Base-by-base conservation (phyloP, 2,797 vertebrate genomes). In the Carduelis carduelis region DNA sequence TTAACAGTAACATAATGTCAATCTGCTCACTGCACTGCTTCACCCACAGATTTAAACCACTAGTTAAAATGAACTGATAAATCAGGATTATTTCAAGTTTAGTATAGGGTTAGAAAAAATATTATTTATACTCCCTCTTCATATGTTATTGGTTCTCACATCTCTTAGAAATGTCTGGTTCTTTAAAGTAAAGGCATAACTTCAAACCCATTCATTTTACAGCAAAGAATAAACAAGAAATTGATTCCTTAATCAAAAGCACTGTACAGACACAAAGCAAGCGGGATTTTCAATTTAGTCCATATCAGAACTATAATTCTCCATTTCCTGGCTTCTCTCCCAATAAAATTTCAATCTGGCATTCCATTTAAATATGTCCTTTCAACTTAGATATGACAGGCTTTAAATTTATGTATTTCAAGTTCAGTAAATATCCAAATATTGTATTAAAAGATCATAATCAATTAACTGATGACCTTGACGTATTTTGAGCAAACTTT, bases 391-490 rank as follows among this genome's bases (percentile, higher is more conserved):
- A 60, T 49, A 82, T 12, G 19, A 64, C 4, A 70, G 27, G 12
- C 24, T 79, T 82, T 59, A 49, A 84, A 68, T 41, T 39, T 59
- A 47, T 8, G 8, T 20, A 60, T 85, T 94, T 94, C 63, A 91
- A 93, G 47, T n/a, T 59, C 49, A 77, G 30, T 46, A 86, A 83
- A 80, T 34, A 94, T 41, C 27, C 53, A 90, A 89, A 83, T 19
- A 75, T 14, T 27, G 43, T 18, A 50, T 81, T 82, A 52, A n/a
- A 82, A 90, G 12, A 21, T 17, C 39, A 57, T 34, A 11, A 59
- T 41, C 60, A 56, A 56, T 71, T 87, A 83, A 71, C 4, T 43
- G 43, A 53, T 16, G 19, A 14, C 28, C 44, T 74, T 77, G 16
- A 66, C 56, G 9, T 16, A 70, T 43, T 47, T 53, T 41, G 9